Base-by-base conservation (phyloP, 2,888 invertebrate genomes). In the Siphonodentalium dalli region DNA sequence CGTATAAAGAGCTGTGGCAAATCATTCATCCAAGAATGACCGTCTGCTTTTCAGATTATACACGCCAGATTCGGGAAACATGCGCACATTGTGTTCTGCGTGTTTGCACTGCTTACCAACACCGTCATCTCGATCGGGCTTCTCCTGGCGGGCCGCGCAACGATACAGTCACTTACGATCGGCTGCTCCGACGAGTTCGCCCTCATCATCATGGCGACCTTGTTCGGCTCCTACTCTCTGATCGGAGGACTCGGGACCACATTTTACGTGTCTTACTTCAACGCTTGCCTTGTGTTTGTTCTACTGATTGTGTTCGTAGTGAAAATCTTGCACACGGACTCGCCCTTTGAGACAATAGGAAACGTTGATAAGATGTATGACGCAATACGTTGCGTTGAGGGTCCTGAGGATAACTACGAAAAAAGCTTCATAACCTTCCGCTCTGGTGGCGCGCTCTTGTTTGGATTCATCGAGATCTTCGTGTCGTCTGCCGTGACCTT, bases 161-260 rank as follows among this genome's bases (percentile, higher is more conserved):
- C 73, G 28, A 69, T 75, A 48, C 72, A 73, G 51, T 71, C 71
- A 6, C 63, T 75, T 23, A 72, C 73, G 9, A 71, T 69, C 50
- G 65, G 71, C 44, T 69, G 74, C 31, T 73, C 71, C n/a, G 74
- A 74, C 44, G 74, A 75, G 53, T 74, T 72, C 48, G 68, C 71
- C 6, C 61, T 74, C 11, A 58, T 76, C n/a, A 68, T 73, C 31
- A 74, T 77, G 71, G 74, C 75, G 13, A 71, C 71, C 20, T 62
- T 77, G 33, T 75, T 76, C 50, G 77, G 77, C 7, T 72, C 74
- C 26, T 77, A 77, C 58, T 75, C 75, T 20, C 58, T 77, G 40
- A 74, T 77, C 40, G 77, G 77, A 11, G 77, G 77, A n/a, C 65
- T 77, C n/a, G 75, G 75, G 23, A 75, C 75, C 34, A 77, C 77